A percentile compares a stretch with the other conserved stretches of the same genome.
phyloP scores from a whole-genome alignment of 2,888 invertebrate species.

The Boloria euphrosyne region DNA sequence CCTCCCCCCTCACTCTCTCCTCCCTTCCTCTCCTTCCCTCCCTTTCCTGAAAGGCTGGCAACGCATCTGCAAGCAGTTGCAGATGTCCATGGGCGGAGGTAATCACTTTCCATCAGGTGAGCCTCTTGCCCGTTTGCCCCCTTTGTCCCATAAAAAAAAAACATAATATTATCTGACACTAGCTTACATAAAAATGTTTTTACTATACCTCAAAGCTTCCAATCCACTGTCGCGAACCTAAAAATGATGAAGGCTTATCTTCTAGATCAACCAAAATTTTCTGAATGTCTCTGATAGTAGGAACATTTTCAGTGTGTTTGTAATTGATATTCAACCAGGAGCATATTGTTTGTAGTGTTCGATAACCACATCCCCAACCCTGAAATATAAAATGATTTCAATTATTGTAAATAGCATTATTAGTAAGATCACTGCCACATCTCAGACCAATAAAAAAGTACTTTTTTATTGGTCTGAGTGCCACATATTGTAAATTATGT shows the following conservation, averaged over 20 bases:
- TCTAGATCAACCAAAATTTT: constrained; percentile 82
- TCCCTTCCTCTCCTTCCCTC: too few relatives aligned
- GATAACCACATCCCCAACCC: constrained; percentile 90
- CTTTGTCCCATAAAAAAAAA: too few relatives aligned
- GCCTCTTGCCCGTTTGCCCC: too few relatives aligned
- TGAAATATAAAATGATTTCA: constrained; percentile 46
- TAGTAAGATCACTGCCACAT: neutral
- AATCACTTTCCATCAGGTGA: too few relatives aligned
- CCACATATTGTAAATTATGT: neutral
- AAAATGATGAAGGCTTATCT: constrained; percentile 83
- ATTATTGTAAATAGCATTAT: neutral
- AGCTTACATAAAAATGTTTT: neutral
- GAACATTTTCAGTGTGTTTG: constrained; percentile 66
- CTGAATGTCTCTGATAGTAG: constrained; percentile 85
- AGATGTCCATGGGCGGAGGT: too few relatives aligned
- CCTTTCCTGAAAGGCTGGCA: too few relatives aligned
- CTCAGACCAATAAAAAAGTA: too few relatives aligned
- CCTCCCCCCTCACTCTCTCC: too few relatives aligned
- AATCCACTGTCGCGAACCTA: constrained; percentile 86
- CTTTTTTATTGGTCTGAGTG: too few relatives aligned
- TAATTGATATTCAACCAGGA: constrained; percentile 83
- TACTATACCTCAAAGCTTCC: constrained; percentile 83
- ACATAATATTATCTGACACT: neutral
- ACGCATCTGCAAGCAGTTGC: too few relatives aligned
- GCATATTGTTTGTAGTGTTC: constrained; percentile 86